Evolutionary conservation across 2,888 invertebrate species (phyloP).

Genomic region (Acheta domesticus): DNA sequence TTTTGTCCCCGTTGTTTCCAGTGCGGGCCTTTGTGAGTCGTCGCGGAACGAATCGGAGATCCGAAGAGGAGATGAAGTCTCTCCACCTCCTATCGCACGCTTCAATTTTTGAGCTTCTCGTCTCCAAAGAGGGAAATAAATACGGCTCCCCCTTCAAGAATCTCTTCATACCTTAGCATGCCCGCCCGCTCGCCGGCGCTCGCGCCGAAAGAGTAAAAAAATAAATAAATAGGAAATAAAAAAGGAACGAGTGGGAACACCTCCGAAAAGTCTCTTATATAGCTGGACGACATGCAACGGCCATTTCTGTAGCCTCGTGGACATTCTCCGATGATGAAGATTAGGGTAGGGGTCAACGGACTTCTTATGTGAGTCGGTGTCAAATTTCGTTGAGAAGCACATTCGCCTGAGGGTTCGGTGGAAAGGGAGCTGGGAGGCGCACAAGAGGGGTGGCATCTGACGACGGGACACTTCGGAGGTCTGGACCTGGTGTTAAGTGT

Average conservation of each 20-base stretch:
- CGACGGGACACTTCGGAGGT: too few species aligned
- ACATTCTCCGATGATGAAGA: not conserved
- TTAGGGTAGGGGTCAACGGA: not conserved
- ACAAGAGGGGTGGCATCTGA: too few species aligned
- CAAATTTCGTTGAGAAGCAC: not conserved
- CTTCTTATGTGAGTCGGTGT: constrained; percentile 1
- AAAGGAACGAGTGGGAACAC: not conserved
- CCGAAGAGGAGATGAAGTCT: not conserved
- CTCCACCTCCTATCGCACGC: not conserved
- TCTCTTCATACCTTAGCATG: too few species aligned
- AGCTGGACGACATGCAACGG: not conserved
- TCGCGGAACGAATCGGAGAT: not conserved
- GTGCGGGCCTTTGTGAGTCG: too few species aligned
- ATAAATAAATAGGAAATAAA: not conserved
- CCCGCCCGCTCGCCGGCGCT: too few species aligned
- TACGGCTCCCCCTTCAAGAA: not conserved
- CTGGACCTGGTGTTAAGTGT: not conserved
- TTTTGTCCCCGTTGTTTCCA: too few species aligned
- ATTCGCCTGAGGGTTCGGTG: not conserved
- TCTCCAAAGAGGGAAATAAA: constrained; percentile 18
- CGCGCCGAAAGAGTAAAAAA: not conserved
- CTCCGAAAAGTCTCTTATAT: not conserved
- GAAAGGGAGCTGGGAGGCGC: too few species aligned
- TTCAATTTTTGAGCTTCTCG: constrained; percentile 3
- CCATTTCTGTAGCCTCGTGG: not conserved